These are phyloP conservation scores for Danionella cerebrum DNA, from an alignment of 2,113 vertebrate genomes.

Conservation along the genomic window DNA sequence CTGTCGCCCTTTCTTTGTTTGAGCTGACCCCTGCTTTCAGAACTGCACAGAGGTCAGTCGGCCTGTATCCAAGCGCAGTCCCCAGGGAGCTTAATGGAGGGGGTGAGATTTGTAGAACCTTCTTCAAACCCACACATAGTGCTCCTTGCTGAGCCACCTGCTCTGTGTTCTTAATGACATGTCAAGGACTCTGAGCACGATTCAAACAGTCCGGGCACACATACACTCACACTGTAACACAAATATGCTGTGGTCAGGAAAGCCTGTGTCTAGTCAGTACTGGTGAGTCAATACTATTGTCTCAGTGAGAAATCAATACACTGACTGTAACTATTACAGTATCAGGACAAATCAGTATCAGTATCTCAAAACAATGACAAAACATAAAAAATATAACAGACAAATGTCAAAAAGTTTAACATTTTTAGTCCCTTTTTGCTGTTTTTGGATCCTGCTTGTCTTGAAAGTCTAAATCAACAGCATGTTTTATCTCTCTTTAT, in stretches of 20 bases:
- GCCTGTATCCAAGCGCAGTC: neutral
- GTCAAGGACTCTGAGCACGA: slow-evolving; percentile 10
- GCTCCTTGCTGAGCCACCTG: neutral
- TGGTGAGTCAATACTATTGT: slow-evolving; percentile 20
- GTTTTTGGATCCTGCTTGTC: no score
- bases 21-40: neutral
- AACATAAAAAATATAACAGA: no score
- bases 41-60: slow-evolving; percentile 1
- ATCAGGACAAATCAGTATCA: neutral
- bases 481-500: no score
- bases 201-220: neutral
- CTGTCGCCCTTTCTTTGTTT: neutral
- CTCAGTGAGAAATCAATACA: slow-evolving; percentile 24
- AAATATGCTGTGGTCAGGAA: neutral
- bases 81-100: neutral
- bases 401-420: no score
- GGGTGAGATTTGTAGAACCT: neutral
- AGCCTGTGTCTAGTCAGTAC: slow-evolving; percentile 15
- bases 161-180: slow-evolving; percentile 1
- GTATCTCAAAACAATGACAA: no score
- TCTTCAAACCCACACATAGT: neutral
- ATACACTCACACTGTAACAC: slow-evolving; percentile 1
- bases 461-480: no score
- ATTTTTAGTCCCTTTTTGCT: no score
- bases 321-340: slow-evolving; percentile 17